Evolutionary conservation across 2,797 vertebrate species (phyloP).

Genomic region (Trachurus trachurus): DNA sequence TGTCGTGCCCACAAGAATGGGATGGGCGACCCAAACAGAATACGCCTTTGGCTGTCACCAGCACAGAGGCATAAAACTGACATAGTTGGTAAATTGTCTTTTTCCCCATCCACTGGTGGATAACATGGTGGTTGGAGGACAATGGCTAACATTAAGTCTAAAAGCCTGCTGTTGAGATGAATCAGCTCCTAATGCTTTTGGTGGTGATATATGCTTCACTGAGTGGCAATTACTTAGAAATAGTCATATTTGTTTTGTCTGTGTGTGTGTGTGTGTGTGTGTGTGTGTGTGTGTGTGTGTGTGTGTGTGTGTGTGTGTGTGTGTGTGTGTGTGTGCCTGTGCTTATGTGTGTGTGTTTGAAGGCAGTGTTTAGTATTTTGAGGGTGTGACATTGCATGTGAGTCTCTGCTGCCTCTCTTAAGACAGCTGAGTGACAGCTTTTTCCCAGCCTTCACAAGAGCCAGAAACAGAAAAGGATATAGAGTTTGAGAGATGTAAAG

Average conservation of each 20-base stretch:
- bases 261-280: background rate
- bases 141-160: constrained; percentile 53
- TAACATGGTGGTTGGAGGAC: constrained; percentile 38
- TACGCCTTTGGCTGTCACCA: background rate
- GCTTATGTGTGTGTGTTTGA: background rate
- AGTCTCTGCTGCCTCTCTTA: constrained; percentile 36
- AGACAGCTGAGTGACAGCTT: constrained; percentile 49
- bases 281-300: background rate
- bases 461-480: constrained; percentile 13
- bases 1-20: too few relatives aligned
- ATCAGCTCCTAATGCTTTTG: constrained; percentile 47
- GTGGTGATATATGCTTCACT: constrained; percentile 50
- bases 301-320: background rate
- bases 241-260: constrained; percentile 48
- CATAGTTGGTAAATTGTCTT: constrained; percentile 33
- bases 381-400: constrained; percentile 4
- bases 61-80: constrained; percentile 13
- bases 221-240: constrained; percentile 61
- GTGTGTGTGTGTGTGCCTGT: background rate
- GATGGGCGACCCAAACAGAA: too few relatives aligned
- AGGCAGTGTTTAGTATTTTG: too few relatives aligned
- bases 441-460: constrained; percentile 39
- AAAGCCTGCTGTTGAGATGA: constrained; percentile 50
- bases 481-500: background rate
- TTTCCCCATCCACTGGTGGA: constrained; percentile 4